These are phyloP conservation scores for Calosoma granatense DNA, from an alignment of 1,140 invertebrate genomes.

Conservation along the genomic window DNA sequence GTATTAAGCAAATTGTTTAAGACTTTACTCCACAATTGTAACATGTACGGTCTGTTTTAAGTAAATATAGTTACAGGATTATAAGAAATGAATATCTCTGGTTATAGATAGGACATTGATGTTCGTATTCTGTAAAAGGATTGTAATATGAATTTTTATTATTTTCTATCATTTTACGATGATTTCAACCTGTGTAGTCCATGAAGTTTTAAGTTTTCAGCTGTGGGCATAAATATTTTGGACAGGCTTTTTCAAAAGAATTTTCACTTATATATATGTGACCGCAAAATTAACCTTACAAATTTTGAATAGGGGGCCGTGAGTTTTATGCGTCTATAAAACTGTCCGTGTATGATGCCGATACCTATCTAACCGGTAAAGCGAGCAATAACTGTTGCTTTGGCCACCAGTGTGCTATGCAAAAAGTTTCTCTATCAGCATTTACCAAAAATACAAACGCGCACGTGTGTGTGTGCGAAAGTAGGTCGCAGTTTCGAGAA, in stretches of 20 bases:
- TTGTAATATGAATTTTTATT: no score
- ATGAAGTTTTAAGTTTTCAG: background rate
- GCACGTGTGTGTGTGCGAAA: background rate
- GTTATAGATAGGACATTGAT: no score
- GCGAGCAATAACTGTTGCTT: no score
- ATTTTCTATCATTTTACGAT: background rate
- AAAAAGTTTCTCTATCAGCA: background rate
- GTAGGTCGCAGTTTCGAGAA: background rate
- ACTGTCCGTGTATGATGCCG: background rate
- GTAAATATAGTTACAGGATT: no score
- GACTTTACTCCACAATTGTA: no score
- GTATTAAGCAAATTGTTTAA: no score
- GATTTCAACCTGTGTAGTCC: background rate
- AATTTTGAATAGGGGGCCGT: background rate
- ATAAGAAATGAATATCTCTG: no score
- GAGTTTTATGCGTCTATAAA: slow-evolving; percentile 5
- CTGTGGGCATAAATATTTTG: background rate
- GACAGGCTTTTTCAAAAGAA: background rate
- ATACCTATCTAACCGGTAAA: background rate
- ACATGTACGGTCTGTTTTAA: no score
- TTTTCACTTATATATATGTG: background rate
- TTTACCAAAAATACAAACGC: slow-evolving; percentile 7
- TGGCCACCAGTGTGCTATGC: background rate
- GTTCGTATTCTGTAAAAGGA: no score
- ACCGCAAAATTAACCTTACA: slow-evolving; percentile 9